Evolutionary conservation across 2,113 vertebrate genomes (phyloP).

Genomic region (Vimba vimba): DNA sequence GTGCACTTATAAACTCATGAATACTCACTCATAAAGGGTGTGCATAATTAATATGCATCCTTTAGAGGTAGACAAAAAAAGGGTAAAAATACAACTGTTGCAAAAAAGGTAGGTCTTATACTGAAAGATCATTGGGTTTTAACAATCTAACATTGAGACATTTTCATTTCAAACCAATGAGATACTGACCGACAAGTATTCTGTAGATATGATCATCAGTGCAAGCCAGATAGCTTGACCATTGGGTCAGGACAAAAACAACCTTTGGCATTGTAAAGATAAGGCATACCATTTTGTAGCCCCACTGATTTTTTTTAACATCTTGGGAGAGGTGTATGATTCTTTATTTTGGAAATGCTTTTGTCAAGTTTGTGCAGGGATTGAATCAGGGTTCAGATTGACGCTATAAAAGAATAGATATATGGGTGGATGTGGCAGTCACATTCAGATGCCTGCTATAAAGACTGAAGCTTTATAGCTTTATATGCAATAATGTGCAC

Average conservation of each 20-base stretch:
- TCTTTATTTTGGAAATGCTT: background rate
- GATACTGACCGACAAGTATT: background rate
- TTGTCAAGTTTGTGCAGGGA: background rate
- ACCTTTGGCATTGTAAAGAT: background rate
- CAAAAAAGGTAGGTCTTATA: background rate
- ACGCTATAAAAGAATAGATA: background rate
- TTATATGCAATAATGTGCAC: no score
- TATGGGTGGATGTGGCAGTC: background rate
- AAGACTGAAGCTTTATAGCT: no score
- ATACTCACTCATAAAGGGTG: background rate
- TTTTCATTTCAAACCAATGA: background rate
- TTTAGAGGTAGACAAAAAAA: background rate
- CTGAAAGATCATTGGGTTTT: background rate
- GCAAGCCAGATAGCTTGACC: background rate
- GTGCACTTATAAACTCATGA: background rate
- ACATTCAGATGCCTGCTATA: background rate
- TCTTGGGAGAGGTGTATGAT: background rate
- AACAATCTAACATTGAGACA: background rate
- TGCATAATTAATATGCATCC: background rate
- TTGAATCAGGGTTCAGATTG: background rate
- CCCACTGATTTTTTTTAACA: background rate
- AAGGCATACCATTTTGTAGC: background rate
- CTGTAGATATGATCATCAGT: background rate
- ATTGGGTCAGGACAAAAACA: background rate
- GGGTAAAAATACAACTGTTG: no score